These are phyloP conservation scores for Psittacula cyanocephala DNA, from an alignment of 2,113 vertebrate species.

Conservation along the genomic window DNA sequence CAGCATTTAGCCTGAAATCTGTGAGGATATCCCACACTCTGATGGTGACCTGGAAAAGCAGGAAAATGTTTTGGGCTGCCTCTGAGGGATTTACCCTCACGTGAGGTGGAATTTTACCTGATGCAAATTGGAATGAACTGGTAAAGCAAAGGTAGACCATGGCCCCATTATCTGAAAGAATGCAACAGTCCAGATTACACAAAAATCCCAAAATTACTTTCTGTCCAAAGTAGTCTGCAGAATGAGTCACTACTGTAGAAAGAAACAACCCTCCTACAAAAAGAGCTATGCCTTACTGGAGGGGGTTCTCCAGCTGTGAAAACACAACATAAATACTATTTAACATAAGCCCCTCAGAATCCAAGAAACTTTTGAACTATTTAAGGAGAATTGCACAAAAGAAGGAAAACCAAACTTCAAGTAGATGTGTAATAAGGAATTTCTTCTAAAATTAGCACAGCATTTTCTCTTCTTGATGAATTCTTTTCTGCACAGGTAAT, in stretches of 20 bases:
- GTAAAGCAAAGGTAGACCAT: neutral
- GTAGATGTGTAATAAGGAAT: neutral
- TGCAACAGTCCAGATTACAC: neutral
- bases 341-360: neutral
- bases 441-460: neutral
- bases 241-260: conserved; percentile 42
- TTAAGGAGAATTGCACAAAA: neutral
- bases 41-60: neutral
- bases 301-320: conserved; percentile 46
- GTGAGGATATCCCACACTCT: neutral
- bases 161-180: neutral
- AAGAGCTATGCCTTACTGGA: conserved; percentile 2
- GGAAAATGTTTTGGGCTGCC: neutral
- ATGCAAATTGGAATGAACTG: neutral
- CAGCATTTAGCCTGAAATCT: neutral
- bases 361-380: neutral
- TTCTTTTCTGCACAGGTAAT: conserved; percentile 61
- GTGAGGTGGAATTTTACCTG: neutral
- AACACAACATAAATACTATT: conserved; percentile 33
- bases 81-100: neutral
- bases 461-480: conserved; percentile 40
- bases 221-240: neutral
- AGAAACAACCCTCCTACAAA: conserved; percentile 3
- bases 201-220: neutral
- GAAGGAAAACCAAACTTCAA: neutral